Percentiles rank a stretch among this genome's conserved stretches.
These are phyloP conservation scores for Melitaea athalia DNA, from an alignment of 2,888 invertebrate species.

Conservation along the genomic window DNA sequence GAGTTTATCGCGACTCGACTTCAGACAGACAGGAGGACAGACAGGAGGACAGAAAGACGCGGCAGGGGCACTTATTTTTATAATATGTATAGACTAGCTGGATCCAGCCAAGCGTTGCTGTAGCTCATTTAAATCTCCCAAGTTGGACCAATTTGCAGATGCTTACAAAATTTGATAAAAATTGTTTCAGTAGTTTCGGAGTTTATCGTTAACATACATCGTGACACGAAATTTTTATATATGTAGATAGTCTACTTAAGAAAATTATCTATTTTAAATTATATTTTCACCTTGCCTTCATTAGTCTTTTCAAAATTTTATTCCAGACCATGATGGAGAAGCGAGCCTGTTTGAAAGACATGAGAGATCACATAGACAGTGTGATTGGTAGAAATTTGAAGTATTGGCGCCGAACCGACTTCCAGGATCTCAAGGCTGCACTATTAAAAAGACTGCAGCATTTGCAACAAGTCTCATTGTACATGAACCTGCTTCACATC, in stretches of 20 bases:
- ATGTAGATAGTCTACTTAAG: background rate
- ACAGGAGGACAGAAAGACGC: no score
- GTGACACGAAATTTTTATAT: no score
- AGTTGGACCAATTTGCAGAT: no score
- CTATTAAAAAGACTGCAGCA: conserved; percentile 67
- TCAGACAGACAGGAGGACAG: no score
- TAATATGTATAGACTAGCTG: no score
- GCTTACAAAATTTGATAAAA: no score
- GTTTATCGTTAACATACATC: no score
- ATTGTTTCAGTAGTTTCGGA: no score
- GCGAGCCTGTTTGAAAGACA: conserved; percentile 71
- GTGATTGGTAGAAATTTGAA: conserved; percentile 78
- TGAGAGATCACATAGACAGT: conserved; percentile 76
- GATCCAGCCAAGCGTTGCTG: no score
- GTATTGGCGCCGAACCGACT: conserved; percentile 75
- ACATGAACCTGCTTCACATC: conserved; percentile 64
- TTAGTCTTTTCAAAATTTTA: conserved; percentile 16
- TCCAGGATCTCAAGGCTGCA: conserved; percentile 57
- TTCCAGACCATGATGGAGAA: conserved; percentile 65
- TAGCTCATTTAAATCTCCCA: no score
- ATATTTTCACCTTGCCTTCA: background rate
- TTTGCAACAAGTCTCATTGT: conserved; percentile 64
- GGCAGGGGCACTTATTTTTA: no score
- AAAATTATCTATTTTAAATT: background rate
- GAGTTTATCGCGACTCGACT: no score